These are phyloP conservation scores for Pelosia muscerda DNA, from an alignment of 2,888 invertebrate species.

Conservation along the genomic window DNA sequence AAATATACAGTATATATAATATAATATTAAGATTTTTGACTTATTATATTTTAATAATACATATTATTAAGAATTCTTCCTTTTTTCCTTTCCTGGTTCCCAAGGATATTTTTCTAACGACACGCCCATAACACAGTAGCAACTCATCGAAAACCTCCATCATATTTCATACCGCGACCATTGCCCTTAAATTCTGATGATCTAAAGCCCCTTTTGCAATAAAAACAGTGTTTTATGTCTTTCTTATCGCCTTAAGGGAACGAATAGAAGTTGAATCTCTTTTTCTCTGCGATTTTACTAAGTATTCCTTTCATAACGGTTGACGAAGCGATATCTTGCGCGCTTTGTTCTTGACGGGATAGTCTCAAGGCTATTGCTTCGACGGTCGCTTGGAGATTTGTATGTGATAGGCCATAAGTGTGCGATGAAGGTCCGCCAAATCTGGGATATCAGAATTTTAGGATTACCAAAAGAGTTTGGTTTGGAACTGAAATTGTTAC, in stretches of 20 bases:
- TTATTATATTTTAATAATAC: too few relatives aligned
- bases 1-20: too few relatives aligned
- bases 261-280: conserved; percentile 13
- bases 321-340: conserved; percentile 12
- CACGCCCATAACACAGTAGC: background rate
- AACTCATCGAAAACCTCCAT: conserved; percentile 4
- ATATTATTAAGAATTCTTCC: too few relatives aligned
- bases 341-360: conserved; percentile 6
- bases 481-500: background rate
- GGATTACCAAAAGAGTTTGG: background rate
- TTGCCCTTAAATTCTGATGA: conserved; percentile 36
- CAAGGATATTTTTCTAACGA: conserved; percentile 27
- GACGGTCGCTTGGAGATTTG: conserved; percentile 3
- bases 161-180: background rate
- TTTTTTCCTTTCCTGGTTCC: background rate
- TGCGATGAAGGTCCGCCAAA: conserved; percentile 3
- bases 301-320: conserved; percentile 25
- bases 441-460: conserved; percentile 3
- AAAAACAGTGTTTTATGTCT: conserved; percentile 46
- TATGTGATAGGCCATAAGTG: conserved; percentile 9
- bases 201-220: conserved; percentile 36
- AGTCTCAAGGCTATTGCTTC: conserved; percentile 7
- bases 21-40: too few relatives aligned
- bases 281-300: conserved; percentile 19
- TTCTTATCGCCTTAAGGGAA: conserved; percentile 38